Evolutionary conservation across 2,113 vertebrate genomes (phyloP).

Genomic region (Danio rerio): DNA sequence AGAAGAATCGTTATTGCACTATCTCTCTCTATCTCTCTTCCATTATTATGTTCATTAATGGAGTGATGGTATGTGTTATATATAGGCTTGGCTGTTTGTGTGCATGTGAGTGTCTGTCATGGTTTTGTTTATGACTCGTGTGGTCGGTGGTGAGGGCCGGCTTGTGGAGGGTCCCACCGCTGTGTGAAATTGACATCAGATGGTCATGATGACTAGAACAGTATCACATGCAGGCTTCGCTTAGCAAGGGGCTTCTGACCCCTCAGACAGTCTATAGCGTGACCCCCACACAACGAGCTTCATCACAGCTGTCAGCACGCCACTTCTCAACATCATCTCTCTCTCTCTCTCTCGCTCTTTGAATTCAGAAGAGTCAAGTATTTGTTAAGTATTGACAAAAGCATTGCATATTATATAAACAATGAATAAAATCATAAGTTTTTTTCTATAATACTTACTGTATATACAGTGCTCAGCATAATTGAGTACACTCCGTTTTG

Average conservation of each 20-base stretch:
- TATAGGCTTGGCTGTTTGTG: constrained; percentile 70
- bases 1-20: neutral
- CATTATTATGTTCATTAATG: neutral
- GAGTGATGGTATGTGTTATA: neutral
- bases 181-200: constrained; percentile 74
- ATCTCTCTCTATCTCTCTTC: neutral
- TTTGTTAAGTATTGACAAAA: too few species aligned
- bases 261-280: constrained; percentile 61
- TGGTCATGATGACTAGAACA: constrained; percentile 67
- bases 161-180: constrained; percentile 68
- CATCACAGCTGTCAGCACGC: constrained; percentile 62
- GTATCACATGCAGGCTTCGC: constrained; percentile 70
- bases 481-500: too few species aligned
- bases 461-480: too few species aligned
- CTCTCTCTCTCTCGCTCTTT: neutral
- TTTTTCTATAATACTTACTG: too few species aligned
- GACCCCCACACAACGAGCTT: constrained; percentile 49
- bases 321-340: constrained; percentile 23
- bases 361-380: too few species aligned
- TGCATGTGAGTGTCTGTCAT: constrained; percentile 58
- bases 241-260: constrained; percentile 67
- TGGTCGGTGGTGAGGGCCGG: constrained; percentile 58
- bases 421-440: too few species aligned
- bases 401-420: too few species aligned
- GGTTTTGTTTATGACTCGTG: constrained; percentile 59